Evolutionary conservation across 2,113 vertebrate species (phyloP), one percentile per base, ranked within the genome.

Genomic region (Sinosuthora webbiana): DNA sequence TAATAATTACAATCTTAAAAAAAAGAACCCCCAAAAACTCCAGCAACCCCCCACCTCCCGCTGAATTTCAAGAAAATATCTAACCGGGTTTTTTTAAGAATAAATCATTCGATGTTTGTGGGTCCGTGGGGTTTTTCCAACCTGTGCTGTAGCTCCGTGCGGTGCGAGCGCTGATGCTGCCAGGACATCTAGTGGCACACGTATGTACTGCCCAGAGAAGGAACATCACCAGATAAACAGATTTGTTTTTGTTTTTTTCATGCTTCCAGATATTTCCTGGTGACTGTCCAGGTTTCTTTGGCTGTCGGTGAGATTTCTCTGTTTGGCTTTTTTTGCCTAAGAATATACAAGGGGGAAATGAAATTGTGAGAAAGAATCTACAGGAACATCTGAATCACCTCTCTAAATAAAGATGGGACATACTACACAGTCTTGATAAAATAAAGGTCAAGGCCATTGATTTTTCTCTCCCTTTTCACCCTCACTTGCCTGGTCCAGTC

Each of bases 151-250:
- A 52, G 79, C 19, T 56, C 18, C 0, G 14, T 8, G 88, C 6
- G 0, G 24, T 12, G 2, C 28, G 4, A 85, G 89, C 57, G 67
- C 86, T 78, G 88, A n/a, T 90, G 87, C 68, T 94, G 68, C 63
- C 59, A 62, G 93, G 96, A 96, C 96, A 96, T 92, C 96, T 97
- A 96, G 94, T 18, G 96, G 94, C 86, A 13, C 0, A 9, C 14
- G 2, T 6, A 1, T 7, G 95, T 31, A 93, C 49, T 94, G 80
- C 71, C 39, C 45, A 3, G 9, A 28, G 31, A 80, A 47, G 75
- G 20, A 49, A 59, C 14, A 35, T 56, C 13, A 10, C 16, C 18
- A 39, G 65, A 41, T 83, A 82, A 78, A 67, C 8, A 62, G 27
- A 13, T 12, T 9, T 18, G 13, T 50, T 79, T 79, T 35, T 44